Percentiles rank a stretch among this genome's conserved stretches.
These are phyloP conservation scores for Crypturellus undulatus DNA, from an alignment of 2,113 vertebrate genomes.

Conservation along the genomic window DNA sequence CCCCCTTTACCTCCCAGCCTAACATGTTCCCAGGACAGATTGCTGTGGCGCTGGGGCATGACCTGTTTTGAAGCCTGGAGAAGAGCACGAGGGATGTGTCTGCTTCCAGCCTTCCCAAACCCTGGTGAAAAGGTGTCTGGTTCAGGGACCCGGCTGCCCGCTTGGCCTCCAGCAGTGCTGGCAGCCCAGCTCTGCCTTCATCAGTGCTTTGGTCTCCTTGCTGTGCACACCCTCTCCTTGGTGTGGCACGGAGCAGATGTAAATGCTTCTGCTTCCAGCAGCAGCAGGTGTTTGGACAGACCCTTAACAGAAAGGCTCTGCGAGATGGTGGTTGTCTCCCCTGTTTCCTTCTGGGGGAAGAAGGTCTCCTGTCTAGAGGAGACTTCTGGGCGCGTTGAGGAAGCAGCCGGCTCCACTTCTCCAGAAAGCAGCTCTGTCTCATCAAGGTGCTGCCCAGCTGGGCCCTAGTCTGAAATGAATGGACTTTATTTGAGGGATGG, in stretches of 20 bases:
- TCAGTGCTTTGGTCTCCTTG: background rate
- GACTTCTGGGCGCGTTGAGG: background rate
- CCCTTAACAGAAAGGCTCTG: background rate
- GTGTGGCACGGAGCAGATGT: too few relatives aligned
- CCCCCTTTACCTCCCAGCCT: background rate
- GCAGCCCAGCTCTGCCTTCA: background rate
- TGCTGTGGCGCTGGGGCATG: background rate
- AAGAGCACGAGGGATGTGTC: accelerated
- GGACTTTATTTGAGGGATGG: background rate
- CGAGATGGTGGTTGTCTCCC: background rate
- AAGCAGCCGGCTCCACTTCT: background rate
- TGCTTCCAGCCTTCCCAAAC: background rate
- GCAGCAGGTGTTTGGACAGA: background rate
- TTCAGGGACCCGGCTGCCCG: background rate
- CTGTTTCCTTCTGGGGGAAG: background rate
- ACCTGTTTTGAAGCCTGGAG: background rate
- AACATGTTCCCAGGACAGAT: background rate
- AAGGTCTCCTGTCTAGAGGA: background rate
- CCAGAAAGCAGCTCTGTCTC: background rate
- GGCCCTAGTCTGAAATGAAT: background rate
- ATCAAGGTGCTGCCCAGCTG: background rate
- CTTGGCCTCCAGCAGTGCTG: background rate
- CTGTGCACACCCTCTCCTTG: too few relatives aligned
- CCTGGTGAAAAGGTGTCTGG: background rate
- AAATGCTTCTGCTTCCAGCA: background rate